These are phyloP conservation scores for Spodoptera littoralis DNA, from an alignment of 2,888 invertebrate species.

Conservation along the genomic window DNA sequence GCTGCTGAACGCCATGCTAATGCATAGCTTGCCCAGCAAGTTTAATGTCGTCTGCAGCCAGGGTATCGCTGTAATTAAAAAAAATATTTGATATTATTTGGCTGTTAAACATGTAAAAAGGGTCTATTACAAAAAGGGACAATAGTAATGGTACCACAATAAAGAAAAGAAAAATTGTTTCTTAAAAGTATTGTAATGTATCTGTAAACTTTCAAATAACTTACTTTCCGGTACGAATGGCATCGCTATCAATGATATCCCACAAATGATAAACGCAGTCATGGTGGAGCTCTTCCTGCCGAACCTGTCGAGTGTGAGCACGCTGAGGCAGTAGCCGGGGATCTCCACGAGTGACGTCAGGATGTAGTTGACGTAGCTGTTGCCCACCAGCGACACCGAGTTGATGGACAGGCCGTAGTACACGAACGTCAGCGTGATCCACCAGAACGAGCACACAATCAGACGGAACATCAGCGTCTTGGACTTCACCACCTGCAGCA, in stretches of 20 bases:
- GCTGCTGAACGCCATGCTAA: constrained; percentile 85
- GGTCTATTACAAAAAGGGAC: too few relatives aligned
- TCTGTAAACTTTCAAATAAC: constrained; percentile 32
- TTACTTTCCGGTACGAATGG: constrained; percentile 89
- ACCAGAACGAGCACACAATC: constrained; percentile 92
- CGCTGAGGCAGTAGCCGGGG: constrained; percentile 90
- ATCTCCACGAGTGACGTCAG: constrained; percentile 90
- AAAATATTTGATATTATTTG: not conserved
- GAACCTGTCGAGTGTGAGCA: constrained; percentile 87
- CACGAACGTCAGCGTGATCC: constrained; percentile 93
- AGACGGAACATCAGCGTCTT: constrained; percentile 85
- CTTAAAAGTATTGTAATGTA: not conserved
- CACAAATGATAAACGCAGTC: constrained; percentile 89
- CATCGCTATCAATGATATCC: constrained; percentile 86
- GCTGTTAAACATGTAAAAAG: not conserved
- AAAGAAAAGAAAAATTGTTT: too few relatives aligned
- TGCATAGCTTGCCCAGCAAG: constrained; percentile 84
- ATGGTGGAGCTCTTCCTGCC: constrained; percentile 89
- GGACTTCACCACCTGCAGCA: constrained; percentile 83
- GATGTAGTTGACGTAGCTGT: constrained; percentile 93
- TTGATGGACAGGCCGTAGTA: constrained; percentile 95
- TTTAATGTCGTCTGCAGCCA: constrained; percentile 86
- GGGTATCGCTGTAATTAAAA: constrained; percentile 67
- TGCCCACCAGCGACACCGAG: constrained; percentile 92
- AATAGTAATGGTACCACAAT: too few relatives aligned